Evolutionary conservation across 1,140 invertebrate species (phyloP).

Genomic region (Zaprionus lachaisei): DNA sequence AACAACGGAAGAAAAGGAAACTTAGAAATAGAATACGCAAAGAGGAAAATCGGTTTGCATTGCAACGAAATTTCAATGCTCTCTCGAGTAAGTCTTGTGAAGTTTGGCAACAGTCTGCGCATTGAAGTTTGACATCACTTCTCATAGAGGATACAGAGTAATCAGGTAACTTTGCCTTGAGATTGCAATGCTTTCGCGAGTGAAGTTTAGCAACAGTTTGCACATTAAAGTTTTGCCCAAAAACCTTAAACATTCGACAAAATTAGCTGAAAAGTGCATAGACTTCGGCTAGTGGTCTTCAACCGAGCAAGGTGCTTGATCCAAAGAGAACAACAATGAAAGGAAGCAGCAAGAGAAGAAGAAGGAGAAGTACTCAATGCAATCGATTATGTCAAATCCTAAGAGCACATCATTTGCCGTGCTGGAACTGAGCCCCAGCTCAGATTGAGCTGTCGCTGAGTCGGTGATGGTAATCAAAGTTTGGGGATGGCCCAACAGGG

Average conservation of each 20-base stretch:
- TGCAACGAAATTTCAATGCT: constrained; percentile 28
- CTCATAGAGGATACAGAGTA: neutral
- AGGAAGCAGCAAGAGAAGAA: neutral
- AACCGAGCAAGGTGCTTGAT: constrained; percentile 39
- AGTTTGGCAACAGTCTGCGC: neutral
- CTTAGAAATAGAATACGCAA: constrained; percentile 7
- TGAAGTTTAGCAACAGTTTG: neutral
- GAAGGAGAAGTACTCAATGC: constrained; percentile 26
- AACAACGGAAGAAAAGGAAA: constrained; percentile 3
- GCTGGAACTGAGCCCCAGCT: constrained; percentile 11
- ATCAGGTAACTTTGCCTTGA: constrained; percentile 6
- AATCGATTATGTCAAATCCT: constrained; percentile 62
- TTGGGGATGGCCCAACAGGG: neutral
- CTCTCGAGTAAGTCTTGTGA: neutral
- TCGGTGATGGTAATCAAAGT: constrained; percentile 13
- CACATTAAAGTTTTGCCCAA: neutral
- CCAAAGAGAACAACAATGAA: constrained; percentile 33
- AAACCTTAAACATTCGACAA: neutral
- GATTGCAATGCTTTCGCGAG: constrained; percentile 15
- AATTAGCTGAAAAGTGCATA: neutral
- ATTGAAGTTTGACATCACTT: neutral
- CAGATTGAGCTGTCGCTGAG: constrained; percentile 4
- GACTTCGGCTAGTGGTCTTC: constrained; percentile 12
- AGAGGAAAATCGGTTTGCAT: constrained; percentile 12
- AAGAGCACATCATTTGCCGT: constrained; percentile 50